Evolutionary conservation across 2,888 invertebrate genomes (phyloP).

Genomic region (Drosophila imparisetae): DNA sequence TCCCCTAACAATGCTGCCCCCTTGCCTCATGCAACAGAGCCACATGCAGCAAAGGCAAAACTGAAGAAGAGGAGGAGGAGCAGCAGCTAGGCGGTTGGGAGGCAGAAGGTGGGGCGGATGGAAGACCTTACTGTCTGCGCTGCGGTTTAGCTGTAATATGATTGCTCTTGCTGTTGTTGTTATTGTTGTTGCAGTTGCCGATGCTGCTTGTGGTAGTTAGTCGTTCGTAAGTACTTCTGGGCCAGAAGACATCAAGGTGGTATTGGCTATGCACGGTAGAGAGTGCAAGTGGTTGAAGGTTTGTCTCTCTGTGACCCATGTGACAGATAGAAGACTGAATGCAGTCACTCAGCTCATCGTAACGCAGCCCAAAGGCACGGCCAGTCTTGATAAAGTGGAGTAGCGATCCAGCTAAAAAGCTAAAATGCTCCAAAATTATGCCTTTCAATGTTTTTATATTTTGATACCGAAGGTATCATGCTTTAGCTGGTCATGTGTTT

Average conservation of each 20-base stretch:
- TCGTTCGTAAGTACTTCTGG: slow-evolving; percentile 54
- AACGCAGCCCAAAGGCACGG: slow-evolving; percentile 30
- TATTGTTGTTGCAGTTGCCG: slow-evolving; percentile 23
- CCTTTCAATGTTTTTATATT: not conserved
- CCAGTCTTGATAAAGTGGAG: slow-evolving; percentile 18
- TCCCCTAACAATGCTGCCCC: not conserved
- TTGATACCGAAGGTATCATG: too few species aligned
- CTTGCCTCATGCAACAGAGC: slow-evolving; percentile 6
- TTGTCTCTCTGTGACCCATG: slow-evolving; percentile 64
- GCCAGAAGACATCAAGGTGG: slow-evolving; percentile 20
- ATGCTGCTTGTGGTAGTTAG: slow-evolving; percentile 47
- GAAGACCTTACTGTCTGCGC: slow-evolving; percentile 36
- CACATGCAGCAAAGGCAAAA: not conserved
- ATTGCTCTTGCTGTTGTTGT: slow-evolving; percentile 50
- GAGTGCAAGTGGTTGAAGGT: not conserved
- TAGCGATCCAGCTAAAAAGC: not conserved
- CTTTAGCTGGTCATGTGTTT: not conserved
- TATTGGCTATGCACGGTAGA: not conserved
- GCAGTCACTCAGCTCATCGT: slow-evolving; percentile 44
- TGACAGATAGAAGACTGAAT: slow-evolving; percentile 63
- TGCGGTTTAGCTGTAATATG: slow-evolving; percentile 68
- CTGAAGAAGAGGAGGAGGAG: not conserved
- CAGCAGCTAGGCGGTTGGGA: not conserved
- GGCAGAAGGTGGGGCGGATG: slow-evolving; percentile 8
- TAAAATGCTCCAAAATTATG: not conserved